phyloP scores from a whole-genome alignment of 2,797 vertebrate species.

The Sarcoramphus papa region DNA sequence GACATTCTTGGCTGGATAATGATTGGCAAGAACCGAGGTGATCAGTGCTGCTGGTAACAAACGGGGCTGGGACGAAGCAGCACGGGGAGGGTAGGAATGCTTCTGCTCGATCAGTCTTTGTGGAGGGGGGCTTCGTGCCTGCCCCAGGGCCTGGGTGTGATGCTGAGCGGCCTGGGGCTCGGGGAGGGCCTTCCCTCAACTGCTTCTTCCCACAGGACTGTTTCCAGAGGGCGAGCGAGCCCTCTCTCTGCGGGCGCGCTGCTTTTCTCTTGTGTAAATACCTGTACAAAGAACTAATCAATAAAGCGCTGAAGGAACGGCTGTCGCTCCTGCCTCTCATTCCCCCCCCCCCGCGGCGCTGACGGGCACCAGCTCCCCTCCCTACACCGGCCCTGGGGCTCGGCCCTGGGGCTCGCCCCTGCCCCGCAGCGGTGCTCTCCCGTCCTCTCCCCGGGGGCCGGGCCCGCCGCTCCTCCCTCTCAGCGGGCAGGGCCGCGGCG shows the following conservation, averaged over 20 bases:
- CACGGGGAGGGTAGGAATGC: background rate
- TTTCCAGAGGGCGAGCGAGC: background rate
- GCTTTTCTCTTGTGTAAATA: background rate
- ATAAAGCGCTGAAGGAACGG: background rate
- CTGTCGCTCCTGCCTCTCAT: background rate
- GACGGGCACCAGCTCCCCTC: accelerated
- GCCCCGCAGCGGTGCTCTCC: too few relatives aligned
- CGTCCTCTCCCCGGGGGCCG: background rate
- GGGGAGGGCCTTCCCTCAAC: background rate
- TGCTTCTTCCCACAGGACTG: background rate
- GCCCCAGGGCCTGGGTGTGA: background rate
- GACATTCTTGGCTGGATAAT: background rate
- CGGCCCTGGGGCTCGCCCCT: background rate
- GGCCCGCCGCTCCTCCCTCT: background rate
- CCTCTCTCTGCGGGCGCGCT: background rate
- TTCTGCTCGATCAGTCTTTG: background rate
- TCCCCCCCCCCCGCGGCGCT: background rate
- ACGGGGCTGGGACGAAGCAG: accelerated
- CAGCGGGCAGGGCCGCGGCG: too few relatives aligned
- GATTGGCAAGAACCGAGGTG: background rate
- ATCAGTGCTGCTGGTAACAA: background rate
- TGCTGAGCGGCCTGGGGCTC: background rate
- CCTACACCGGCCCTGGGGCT: background rate
- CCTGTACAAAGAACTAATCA: background rate
- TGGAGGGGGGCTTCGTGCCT: accelerated